Percentiles rank a stretch among this genome's conserved stretches.
Evolutionary conservation across 2,888 invertebrate genomes (phyloP).

Genomic region (Creontiades dilutus): DNA sequence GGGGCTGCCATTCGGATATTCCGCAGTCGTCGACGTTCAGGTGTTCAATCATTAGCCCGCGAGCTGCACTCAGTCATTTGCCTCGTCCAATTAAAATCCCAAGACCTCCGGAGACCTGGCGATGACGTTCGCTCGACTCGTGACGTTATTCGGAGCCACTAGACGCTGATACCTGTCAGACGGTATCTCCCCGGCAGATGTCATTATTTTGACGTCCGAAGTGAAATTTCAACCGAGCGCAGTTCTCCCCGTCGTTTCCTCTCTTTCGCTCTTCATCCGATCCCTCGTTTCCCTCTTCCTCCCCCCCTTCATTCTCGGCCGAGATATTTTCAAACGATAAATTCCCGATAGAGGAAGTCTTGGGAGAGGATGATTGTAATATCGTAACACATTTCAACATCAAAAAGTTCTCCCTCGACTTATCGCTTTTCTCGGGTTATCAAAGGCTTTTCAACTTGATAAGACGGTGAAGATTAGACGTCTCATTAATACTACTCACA

Average conservation of each 20-base stretch:
- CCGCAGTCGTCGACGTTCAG: too few species aligned
- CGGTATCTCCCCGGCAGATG: not conserved
- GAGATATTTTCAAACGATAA: not conserved
- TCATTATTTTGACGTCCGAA: slow-evolving; percentile 22
- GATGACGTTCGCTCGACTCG: not conserved
- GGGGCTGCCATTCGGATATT: too few species aligned
- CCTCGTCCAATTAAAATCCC: too few species aligned
- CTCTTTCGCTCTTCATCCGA: not conserved
- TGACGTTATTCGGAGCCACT: not conserved
- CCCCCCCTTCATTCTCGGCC: not conserved
- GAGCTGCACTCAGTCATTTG: too few species aligned
- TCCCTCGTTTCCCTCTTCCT: not conserved
- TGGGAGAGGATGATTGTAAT: not conserved
- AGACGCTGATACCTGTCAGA: not conserved
- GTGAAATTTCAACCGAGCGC: slow-evolving; percentile 10
- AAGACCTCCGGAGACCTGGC: not conserved
- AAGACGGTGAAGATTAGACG: not conserved
- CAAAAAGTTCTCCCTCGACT: not conserved
- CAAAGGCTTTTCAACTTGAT: not conserved
- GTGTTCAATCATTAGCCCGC: too few species aligned
- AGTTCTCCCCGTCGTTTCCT: not conserved
- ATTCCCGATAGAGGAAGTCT: not conserved
- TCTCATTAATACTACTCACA: not conserved
- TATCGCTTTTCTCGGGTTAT: not conserved
- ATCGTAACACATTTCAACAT: not conserved